Conservation (phyloP, 2,888 invertebrate species). For the Orchesella flavescens region DNA sequence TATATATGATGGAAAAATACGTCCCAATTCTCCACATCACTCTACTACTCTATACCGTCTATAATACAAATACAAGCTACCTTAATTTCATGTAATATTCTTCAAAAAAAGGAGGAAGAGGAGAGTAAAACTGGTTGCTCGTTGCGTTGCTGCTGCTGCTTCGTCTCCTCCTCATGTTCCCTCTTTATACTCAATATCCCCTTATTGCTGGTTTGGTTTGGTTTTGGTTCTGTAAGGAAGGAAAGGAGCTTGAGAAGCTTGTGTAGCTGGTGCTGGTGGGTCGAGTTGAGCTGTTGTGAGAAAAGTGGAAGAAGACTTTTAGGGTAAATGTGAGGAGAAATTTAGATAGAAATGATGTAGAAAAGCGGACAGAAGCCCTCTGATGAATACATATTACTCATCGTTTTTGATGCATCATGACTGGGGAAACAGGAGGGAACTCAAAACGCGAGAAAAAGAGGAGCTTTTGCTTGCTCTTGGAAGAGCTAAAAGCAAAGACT, state of each 20-base stretch:
- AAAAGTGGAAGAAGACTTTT: conserved; percentile 22
- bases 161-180: neutral
- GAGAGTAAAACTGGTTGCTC: neutral
- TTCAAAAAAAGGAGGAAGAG: neutral
- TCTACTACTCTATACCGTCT: no score
- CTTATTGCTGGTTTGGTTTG: no score
- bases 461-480: neutral
- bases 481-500: neutral
- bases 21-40: no score
- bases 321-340: conserved; percentile 28
- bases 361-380: conserved; percentile 31
- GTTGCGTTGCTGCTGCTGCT: no score
- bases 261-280: neutral
- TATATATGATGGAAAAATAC: neutral
- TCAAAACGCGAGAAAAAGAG: neutral
- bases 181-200: neutral
- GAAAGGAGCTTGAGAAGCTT: no score
- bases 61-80: no score
- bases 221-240: no score
- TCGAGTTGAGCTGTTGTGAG: conserved; percentile 1
- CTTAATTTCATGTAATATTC: neutral
- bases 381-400: conserved; percentile 58
- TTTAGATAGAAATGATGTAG: conserved; percentile 50
- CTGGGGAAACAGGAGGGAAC: no score
- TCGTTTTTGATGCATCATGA: conserved; percentile 5